Evolutionary conservation across 1,140 invertebrate species (phyloP).

Genomic region (Eufriesea mexicana): DNA sequence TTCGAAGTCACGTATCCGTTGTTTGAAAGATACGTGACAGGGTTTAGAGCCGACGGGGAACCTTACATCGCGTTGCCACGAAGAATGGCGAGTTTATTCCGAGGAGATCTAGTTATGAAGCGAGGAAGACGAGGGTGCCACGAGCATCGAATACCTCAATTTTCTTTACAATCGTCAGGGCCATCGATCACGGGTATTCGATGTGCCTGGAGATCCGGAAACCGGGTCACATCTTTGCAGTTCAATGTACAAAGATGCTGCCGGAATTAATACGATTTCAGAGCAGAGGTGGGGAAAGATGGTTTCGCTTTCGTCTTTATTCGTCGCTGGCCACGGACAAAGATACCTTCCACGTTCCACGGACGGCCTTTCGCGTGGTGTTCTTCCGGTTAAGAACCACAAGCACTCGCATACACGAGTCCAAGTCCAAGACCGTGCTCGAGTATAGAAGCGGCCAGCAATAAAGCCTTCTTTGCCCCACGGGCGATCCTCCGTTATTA

Average conservation of each 20-base stretch:
- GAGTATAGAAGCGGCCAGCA: conserved; percentile 24
- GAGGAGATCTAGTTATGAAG: too few species aligned
- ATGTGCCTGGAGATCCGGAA: background rate
- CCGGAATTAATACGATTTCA: conserved; percentile 4
- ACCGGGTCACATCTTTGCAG: background rate
- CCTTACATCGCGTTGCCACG: too few species aligned
- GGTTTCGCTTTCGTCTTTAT: background rate
- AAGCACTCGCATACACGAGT: conserved; percentile 17
- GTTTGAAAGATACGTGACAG: too few species aligned
- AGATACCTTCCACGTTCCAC: conserved; percentile 2
- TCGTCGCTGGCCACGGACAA: background rate
- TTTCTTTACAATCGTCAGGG: background rate
- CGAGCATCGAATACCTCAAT: background rate
- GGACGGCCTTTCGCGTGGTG: conserved; percentile 8
- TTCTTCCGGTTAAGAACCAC: conserved; percentile 4
- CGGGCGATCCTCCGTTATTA: conserved; percentile 63
- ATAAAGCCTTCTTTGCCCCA: conserved; percentile 58
- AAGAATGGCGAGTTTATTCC: too few species aligned
- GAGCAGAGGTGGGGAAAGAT: background rate
- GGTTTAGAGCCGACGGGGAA: too few species aligned
- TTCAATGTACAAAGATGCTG: background rate
- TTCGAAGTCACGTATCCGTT: too few species aligned
- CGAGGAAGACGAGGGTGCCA: background rate
- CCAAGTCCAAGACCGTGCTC: conserved; percentile 36
- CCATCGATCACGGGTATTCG: background rate